Evolutionary conservation across 2,888 invertebrate species (phyloP), one percentile per base, ranked within the genome.

Genomic region (Tipula unca): DNA sequence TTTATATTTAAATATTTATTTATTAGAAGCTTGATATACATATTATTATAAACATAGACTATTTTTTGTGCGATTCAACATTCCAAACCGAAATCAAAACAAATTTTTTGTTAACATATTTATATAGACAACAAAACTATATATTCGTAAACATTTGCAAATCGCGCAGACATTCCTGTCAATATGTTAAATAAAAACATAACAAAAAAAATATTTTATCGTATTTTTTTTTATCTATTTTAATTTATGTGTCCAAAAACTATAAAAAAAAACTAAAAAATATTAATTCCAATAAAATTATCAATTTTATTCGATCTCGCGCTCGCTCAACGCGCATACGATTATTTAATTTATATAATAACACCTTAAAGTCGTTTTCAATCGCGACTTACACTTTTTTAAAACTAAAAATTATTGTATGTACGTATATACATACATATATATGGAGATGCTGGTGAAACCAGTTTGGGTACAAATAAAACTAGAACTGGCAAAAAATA

Each of bases 271-370:
- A 69, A 69, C 3, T 69, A 48, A 42, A n/a, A 42, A 48, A 48
- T 69, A 48, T 25, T 25, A 69, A 69, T 20, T 69, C 69, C 8
- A 69, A 69, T 69, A 69, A 69, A 69, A 69, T 69, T 69, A 69
- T 69, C 69, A 69, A 69, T 25, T 69, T 69, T 69, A 69, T 69
- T 69, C 69, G 69, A 69, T 69, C 69, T 69, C 69, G 69, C 48
- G 48, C 17, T 69, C 69, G 42, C 36, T 1, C 1, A 13, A 39
- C 39, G 39, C 39, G 14, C 4, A 42, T 42, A 42, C n/a, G 14
- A 69, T 25, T 69, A 69, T 69, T 69, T 25, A 69, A 69, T 69
- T 69, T 69, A n/a, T n/a, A n/a, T n/a, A n/a, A 69, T 69, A 69
- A 69, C 69, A 69, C 69, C 69, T 69, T 69, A 48, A 69, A 69